Evolutionary conservation across 2,888 invertebrate species (phyloP).

Genomic region (Gortyna flavago): DNA sequence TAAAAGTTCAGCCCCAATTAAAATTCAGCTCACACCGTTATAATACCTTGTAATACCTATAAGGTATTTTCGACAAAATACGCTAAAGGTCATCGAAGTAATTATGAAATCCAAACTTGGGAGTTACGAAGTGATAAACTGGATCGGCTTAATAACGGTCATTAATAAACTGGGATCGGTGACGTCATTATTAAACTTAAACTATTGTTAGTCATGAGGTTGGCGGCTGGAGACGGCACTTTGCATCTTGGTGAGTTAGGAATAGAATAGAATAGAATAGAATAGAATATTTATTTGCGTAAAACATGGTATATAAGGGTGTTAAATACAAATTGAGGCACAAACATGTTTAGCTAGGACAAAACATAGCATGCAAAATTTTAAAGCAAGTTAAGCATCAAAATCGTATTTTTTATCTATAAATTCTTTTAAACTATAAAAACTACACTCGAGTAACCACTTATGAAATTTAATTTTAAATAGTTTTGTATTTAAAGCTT

Average conservation of each 20-base stretch:
- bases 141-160: slow-evolving; percentile 36
- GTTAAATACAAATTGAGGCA: no score
- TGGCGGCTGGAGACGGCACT: slow-evolving; percentile 8
- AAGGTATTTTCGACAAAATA: slow-evolving; percentile 17
- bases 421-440: no score
- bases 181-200: slow-evolving; percentile 32
- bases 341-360: no score
- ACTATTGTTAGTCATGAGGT: slow-evolving; percentile 23
- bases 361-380: no score
- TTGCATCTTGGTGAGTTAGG: background rate
- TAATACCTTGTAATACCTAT: slow-evolving; percentile 29
- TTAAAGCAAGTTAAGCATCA: no score
- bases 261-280: no score
- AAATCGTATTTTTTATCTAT: no score
- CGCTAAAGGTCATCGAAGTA: slow-evolving; percentile 29
- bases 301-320: no score
- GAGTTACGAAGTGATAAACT: slow-evolving; percentile 41
- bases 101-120: slow-evolving; percentile 40
- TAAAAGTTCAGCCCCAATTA: slow-evolving; percentile 17
- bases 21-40: slow-evolving; percentile 2
- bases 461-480: no score
- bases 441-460: no score
- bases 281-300: no score
- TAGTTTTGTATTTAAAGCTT: no score
- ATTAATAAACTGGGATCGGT: slow-evolving; percentile 37